Evolutionary conservation across 1,140 invertebrate genomes (phyloP).

Genomic region (Cardiocondyla obscurior): DNA sequence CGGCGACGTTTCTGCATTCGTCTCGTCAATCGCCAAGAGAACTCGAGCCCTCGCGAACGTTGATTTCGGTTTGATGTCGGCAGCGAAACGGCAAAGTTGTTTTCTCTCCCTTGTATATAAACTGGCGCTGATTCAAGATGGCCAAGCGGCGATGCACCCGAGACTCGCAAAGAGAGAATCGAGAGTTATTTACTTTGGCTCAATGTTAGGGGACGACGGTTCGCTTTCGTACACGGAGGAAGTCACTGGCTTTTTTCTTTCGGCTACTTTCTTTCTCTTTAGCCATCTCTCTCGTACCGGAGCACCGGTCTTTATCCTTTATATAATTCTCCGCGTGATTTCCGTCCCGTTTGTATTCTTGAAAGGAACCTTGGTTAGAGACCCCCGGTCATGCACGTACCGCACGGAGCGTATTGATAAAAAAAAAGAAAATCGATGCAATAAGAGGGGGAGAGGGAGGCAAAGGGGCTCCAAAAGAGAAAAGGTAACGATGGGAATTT

Average conservation of each 20-base stretch:
- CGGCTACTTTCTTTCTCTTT: constrained; percentile 39
- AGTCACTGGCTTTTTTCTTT: constrained; percentile 15
- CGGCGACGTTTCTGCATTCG: not conserved
- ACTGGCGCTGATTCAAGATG: constrained; percentile 51
- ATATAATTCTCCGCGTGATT: constrained; percentile 6
- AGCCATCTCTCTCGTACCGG: not conserved
- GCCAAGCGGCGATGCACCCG: constrained; percentile 17
- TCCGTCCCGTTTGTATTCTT: constrained; percentile 59
- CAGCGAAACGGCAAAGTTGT: constrained; percentile 23
- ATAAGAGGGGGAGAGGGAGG: not conserved
- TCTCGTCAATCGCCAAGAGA: constrained; percentile 31
- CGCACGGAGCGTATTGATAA: constrained; percentile 48
- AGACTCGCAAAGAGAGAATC: constrained; percentile 44
- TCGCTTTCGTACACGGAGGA: constrained; percentile 31
- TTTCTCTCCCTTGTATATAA: constrained; percentile 48
- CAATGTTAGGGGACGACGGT: constrained; percentile 1
- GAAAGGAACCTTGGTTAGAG: constrained; percentile 27
- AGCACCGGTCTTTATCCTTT: constrained; percentile 10
- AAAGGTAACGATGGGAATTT: constrained; percentile 61
- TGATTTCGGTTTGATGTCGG: constrained; percentile 41
- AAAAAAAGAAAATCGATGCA: constrained; percentile 21
- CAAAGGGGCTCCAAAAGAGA: not conserved
- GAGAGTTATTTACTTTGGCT: constrained; percentile 53
- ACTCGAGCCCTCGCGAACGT: not conserved
- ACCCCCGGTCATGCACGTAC: constrained; percentile 36